Conservation (phyloP, 2,888 invertebrate species). For the Himalopsyche tibetana region DNA sequence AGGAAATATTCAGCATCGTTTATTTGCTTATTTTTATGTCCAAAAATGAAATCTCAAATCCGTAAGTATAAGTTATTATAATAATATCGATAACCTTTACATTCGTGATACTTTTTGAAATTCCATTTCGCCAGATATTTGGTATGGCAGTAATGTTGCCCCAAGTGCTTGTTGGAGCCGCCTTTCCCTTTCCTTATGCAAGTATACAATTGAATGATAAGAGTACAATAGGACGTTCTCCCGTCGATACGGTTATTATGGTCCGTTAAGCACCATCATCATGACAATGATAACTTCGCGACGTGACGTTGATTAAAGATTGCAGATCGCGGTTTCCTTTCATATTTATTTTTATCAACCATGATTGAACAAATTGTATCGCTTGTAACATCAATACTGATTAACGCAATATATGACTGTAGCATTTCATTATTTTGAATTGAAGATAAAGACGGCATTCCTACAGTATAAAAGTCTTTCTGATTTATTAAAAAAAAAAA, state of each 20-base stretch:
- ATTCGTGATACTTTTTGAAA: too few relatives aligned
- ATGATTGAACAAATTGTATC: conserved; percentile 44
- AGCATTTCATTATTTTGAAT: too few relatives aligned
- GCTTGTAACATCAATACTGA: background rate
- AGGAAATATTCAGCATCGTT: too few relatives aligned
- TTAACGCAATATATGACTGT: background rate
- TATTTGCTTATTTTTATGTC: too few relatives aligned
- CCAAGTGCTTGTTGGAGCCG: background rate
- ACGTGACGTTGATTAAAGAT: conserved; percentile 50
- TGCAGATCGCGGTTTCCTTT: background rate
- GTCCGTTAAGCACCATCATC: conserved; percentile 24
- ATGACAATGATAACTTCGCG: conserved; percentile 18
- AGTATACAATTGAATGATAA: background rate
- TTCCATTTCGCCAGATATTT: too few relatives aligned
- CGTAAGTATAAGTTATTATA: too few relatives aligned
- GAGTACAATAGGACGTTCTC: conserved; percentile 44
- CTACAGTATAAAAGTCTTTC: too few relatives aligned
- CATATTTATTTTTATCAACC: conserved; percentile 39
- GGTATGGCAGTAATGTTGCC: too few relatives aligned
- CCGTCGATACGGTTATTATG: background rate
- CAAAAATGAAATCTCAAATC: too few relatives aligned
- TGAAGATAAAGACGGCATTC: too few relatives aligned
- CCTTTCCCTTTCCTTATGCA: conserved; percentile 53
- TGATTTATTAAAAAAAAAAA: too few relatives aligned
- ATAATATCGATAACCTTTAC: too few relatives aligned